Evolutionary conservation across 2,113 vertebrate genomes (phyloP).

Genomic region (Cynopterus brachyotis): DNA sequence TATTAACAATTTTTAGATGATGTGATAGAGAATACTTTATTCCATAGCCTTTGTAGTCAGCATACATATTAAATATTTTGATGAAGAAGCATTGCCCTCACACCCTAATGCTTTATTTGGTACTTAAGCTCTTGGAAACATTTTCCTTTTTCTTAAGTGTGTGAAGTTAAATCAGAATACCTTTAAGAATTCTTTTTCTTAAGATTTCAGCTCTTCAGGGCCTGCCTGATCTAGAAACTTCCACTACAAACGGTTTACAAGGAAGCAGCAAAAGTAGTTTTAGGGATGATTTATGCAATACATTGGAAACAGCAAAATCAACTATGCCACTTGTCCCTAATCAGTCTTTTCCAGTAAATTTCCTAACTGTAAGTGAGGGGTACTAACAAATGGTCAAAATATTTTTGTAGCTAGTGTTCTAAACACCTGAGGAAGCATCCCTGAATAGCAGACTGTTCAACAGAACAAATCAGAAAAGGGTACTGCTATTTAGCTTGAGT

Average conservation of each 20-base stretch:
- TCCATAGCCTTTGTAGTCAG: constrained; percentile 9
- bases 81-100: neutral
- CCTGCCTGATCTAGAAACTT: constrained; percentile 19
- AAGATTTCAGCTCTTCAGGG: constrained; percentile 44
- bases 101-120: neutral
- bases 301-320: constrained; percentile 22
- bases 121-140: constrained; percentile 35
- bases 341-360: constrained; percentile 43
- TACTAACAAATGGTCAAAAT: neutral
- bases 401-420: neutral
- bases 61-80: neutral
- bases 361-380: neutral
- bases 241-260: neutral
- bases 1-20: constrained; percentile 41
- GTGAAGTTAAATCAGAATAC: constrained; percentile 38
- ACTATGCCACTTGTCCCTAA: neutral
- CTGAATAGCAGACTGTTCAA: neutral
- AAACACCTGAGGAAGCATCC: constrained; percentile 20
- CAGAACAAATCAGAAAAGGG: constrained; percentile 25
- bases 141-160: constrained; percentile 14
- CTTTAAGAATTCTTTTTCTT: constrained; percentile 34
- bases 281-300: neutral
- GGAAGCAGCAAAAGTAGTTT: constrained; percentile 23
- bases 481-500: constrained; percentile 28
- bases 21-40: neutral